A percentile compares a stretch with the other conserved stretches of the same genome.
phyloP scores from a whole-genome alignment of 2,888 invertebrate species.

The Piscicola geometra region DNA sequence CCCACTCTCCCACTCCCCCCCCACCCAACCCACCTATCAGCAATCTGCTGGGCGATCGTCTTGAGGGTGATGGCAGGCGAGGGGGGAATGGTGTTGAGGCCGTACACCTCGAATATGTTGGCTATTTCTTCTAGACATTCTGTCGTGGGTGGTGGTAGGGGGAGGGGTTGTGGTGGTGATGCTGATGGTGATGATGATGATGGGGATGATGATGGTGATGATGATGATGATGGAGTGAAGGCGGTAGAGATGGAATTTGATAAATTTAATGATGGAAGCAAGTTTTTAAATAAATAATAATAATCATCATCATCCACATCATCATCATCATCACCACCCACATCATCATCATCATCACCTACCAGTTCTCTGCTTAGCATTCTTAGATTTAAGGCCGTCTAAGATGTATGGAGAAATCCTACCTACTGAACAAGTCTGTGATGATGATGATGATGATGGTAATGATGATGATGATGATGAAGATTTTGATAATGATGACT shows the following conservation, averaged over 20 bases:
- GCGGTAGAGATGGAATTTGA: too few relatives aligned
- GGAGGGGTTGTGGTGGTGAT: too few relatives aligned
- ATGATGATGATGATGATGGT: neutral
- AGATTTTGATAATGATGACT: too few relatives aligned
- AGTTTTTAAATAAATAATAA: too few relatives aligned
- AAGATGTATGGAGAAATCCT: constrained; percentile 80
- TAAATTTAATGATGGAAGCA: too few relatives aligned
- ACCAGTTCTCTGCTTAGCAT: constrained; percentile 85
- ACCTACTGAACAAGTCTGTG: constrained; percentile 60
- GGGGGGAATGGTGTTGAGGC: constrained; percentile 76
- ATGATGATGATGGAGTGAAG: too few relatives aligned
- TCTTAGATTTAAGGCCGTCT: constrained; percentile 94
- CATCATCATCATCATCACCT: neutral
- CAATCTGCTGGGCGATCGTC: constrained; percentile 87
- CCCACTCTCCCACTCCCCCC: neutral
- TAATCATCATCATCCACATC: too few relatives aligned
- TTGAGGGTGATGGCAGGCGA: constrained; percentile 73
- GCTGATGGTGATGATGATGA: too few relatives aligned
- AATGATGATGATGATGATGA: too few relatives aligned
- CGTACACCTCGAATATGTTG: constrained; percentile 76
- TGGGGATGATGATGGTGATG: too few relatives aligned
- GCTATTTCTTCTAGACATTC: constrained; percentile 91
- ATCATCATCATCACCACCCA: too few relatives aligned
- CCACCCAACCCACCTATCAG: constrained; percentile 62
- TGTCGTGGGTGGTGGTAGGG: constrained; percentile 43